These are phyloP conservation scores for Hylaea fasciaria DNA, from an alignment of 2,888 invertebrate species.

Conservation along the genomic window DNA sequence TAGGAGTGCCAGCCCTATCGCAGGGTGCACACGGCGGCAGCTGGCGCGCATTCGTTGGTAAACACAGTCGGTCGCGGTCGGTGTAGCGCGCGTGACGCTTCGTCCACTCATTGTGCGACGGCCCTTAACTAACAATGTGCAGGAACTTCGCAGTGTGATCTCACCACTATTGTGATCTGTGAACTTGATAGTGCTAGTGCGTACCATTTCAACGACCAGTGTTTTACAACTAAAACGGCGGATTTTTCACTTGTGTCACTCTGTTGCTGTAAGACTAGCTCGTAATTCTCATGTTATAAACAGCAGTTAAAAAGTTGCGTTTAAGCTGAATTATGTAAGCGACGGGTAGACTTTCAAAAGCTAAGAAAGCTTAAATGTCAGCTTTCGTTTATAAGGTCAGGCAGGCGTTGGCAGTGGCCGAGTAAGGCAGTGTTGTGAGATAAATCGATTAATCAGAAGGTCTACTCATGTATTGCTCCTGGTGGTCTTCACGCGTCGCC, in stretches of 20 bases:
- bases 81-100: conserved; percentile 66
- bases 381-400: conserved; percentile 59
- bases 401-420: conserved; percentile 59
- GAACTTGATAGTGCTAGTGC: conserved; percentile 24
- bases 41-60: conserved; percentile 58
- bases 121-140: conserved; percentile 62
- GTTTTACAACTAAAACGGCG: neutral
- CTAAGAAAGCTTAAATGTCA: conserved; percentile 55
- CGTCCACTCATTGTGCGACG: conserved; percentile 36
- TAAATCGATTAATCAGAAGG: conserved; percentile 64
- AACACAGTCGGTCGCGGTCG: conserved; percentile 70
- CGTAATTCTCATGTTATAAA: conserved; percentile 35
- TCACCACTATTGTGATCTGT: conserved; percentile 45
- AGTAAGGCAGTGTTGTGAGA: conserved; percentile 60
- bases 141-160: conserved; percentile 72
- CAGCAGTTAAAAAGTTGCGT: conserved; percentile 31
- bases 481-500: conserved; percentile 70
- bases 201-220: neutral
- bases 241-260: conserved; percentile 5
- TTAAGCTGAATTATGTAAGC: conserved; percentile 37
- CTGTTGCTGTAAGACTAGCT: conserved; percentile 12
- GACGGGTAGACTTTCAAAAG: conserved; percentile 53
- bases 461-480: conserved; percentile 62
- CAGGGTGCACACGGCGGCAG: conserved; percentile 57
- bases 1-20: conserved; percentile 55